These are phyloP conservation scores for Grus americana DNA, from an alignment of 2,113 vertebrate genomes.

Conservation along the genomic window DNA sequence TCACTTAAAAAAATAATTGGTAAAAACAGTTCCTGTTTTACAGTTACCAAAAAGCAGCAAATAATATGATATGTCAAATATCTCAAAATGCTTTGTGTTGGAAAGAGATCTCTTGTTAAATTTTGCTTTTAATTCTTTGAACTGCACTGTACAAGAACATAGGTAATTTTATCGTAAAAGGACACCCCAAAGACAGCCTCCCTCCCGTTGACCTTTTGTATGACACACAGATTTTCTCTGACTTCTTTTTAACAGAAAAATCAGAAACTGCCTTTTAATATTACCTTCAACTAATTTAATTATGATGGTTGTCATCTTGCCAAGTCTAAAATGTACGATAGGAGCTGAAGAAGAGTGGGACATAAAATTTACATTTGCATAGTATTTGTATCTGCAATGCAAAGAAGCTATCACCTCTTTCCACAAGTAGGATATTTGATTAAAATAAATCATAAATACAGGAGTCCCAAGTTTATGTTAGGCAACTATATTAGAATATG, in stretches of 20 bases:
- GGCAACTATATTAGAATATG: conserved; percentile 27
- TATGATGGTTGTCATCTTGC: conserved; percentile 23
- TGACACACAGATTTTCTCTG: conserved; percentile 7
- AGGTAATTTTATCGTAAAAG: background rate
- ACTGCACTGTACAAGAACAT: background rate
- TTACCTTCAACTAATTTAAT: conserved; percentile 17
- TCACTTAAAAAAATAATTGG: background rate
- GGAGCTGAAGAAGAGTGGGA: background rate
- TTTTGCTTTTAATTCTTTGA: conserved; percentile 26
- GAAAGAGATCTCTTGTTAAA: background rate
- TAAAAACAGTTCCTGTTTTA: background rate
- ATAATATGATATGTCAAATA: background rate
- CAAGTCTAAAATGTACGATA: background rate
- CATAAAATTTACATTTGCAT: conserved; percentile 40
- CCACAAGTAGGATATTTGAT: conserved; percentile 17
- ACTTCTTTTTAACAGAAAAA: background rate
- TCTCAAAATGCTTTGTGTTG: background rate
- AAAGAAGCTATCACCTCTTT: conserved; percentile 22
- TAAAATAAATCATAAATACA: conserved; percentile 41
- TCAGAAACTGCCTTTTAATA: background rate
- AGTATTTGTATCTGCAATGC: conserved; percentile 25
- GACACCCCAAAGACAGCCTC: background rate
- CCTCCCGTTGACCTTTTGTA: background rate
- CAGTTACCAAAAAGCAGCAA: background rate
- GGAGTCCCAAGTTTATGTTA: conserved; percentile 31